phyloP scores from a whole-genome alignment of 2,797 vertebrate genomes.

The Alfaro cultratus region DNA sequence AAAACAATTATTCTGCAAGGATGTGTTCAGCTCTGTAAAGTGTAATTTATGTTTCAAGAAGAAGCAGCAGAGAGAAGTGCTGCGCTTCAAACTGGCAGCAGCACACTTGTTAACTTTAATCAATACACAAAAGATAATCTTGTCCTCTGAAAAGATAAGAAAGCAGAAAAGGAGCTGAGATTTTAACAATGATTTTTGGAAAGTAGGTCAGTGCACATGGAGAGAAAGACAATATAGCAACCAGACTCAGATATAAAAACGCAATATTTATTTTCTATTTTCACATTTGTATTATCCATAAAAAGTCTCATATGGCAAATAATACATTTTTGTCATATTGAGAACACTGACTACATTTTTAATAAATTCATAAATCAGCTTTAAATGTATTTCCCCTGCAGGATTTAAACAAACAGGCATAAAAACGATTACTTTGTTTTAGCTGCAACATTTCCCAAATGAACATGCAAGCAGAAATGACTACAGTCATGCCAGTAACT shows the following conservation, averaged over 20 bases:
- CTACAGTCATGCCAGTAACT: slow-evolving; percentile 11
- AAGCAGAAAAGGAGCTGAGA: slow-evolving; percentile 27
- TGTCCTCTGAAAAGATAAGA: slow-evolving; percentile 44
- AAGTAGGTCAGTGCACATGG: slow-evolving; percentile 44
- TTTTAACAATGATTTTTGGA: slow-evolving; percentile 32
- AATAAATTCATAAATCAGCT: neutral
- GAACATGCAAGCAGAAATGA: slow-evolving; percentile 12
- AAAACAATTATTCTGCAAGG: neutral
- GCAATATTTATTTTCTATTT: slow-evolving; percentile 6
- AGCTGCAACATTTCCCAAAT: slow-evolving; percentile 18
- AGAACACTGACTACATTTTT: neutral
- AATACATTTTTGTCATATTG: neutral
- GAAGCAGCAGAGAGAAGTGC: neutral
- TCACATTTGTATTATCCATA: slow-evolving; percentile 7
- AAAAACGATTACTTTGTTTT: neutral
- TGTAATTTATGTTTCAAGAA: neutral
- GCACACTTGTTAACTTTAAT: slow-evolving; percentile 31
- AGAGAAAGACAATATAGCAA: slow-evolving; percentile 11
- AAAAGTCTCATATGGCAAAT: neutral
- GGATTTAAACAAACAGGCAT: neutral
- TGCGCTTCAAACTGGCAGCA: neutral
- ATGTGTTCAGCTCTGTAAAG: neutral
- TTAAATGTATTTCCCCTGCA: neutral
- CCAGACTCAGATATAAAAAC: slow-evolving; percentile 18
- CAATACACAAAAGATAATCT: slow-evolving; percentile 51